Conservation (phyloP, 2,797 vertebrate genomes). For the Oreochromis grahami region DNA sequence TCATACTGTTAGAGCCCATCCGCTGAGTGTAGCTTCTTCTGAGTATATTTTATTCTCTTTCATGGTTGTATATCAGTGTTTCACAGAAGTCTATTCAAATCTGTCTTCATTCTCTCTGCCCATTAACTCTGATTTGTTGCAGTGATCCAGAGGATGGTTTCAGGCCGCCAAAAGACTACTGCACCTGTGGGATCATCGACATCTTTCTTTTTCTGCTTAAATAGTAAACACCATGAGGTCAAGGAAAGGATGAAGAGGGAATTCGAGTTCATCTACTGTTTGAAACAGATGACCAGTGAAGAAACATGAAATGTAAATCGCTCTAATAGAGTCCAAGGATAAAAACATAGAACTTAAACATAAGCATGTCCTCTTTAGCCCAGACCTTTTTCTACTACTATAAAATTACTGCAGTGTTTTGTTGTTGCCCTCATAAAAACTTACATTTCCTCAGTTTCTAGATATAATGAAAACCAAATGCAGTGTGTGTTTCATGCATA, state of each 20-base stretch:
- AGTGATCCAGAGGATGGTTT: not conserved
- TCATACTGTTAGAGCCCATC: not conserved
- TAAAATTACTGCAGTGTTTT: not conserved
- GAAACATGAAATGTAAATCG: not conserved
- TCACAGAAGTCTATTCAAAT: not conserved
- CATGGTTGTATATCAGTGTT: not conserved
- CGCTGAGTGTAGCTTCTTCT: not conserved
- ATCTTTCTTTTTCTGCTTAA: not conserved
- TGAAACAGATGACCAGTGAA: not conserved
- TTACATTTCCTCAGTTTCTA: not conserved
- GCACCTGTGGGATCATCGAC: not conserved
- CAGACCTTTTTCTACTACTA: not conserved
- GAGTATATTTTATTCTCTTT: not conserved
- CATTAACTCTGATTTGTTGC: not conserved
- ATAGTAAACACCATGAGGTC: not conserved
- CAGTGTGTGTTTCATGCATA: not conserved
- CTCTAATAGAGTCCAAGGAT: not conserved
- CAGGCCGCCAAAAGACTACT: not conserved
- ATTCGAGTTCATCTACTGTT: not conserved
- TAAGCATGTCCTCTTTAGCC: not conserved
- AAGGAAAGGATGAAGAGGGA: not conserved
- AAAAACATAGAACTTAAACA: not conserved
- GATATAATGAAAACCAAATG: not conserved
- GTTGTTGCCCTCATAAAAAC: not conserved
- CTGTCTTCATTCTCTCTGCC: not conserved